Evolutionary conservation across 2,113 vertebrate species (phyloP).

Genomic region (Bubalus kerabau): DNA sequence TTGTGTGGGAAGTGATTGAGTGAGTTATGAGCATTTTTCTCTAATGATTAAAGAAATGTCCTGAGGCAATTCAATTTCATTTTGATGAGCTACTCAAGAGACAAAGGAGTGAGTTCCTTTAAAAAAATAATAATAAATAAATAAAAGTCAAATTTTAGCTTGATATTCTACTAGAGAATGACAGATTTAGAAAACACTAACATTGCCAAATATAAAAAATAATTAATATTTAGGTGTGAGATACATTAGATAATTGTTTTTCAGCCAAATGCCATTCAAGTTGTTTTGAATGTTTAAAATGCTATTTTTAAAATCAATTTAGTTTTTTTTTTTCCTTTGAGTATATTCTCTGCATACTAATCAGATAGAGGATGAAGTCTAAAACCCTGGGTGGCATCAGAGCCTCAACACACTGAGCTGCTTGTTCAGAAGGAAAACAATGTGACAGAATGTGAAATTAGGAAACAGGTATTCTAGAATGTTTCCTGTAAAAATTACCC

Average conservation of each 20-base stretch:
- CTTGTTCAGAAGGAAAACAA: background rate
- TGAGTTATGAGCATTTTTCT: background rate
- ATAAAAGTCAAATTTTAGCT: background rate
- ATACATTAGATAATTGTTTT: background rate
- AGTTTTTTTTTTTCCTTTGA: background rate
- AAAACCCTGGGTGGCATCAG: background rate
- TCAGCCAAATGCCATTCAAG: background rate
- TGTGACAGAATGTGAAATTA: background rate
- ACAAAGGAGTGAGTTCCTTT: background rate
- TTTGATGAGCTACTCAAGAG: background rate
- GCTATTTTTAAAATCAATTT: background rate
- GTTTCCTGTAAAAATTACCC: background rate
- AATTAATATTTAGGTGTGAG: background rate
- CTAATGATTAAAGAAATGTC: background rate
- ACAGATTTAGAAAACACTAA: background rate
- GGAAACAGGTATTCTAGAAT: background rate
- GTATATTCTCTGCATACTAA: background rate
- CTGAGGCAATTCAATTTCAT: background rate
- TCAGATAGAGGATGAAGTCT: background rate
- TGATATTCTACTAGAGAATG: background rate
- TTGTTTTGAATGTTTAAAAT: background rate
- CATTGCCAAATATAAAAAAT: background rate
- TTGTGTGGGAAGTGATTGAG: background rate
- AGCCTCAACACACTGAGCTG: background rate
- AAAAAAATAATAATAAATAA: background rate